A percentile compares a stretch with the other conserved stretches of the same genome.
Conservation (phyloP, 2,888 invertebrate species). For the Diplazon laetatorius region DNA sequence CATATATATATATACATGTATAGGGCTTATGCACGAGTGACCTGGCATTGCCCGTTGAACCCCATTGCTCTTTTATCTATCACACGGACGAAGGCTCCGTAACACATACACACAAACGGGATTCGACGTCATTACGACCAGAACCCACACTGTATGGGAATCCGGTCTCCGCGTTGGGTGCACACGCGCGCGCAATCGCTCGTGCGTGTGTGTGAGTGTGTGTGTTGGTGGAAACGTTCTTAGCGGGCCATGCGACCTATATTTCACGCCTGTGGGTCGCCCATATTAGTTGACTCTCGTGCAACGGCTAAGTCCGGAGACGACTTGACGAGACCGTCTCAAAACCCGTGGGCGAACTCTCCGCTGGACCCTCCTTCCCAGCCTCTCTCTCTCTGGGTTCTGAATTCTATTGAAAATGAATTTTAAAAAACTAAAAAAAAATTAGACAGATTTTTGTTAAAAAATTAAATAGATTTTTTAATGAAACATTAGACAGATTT, state of each 20-base stretch:
- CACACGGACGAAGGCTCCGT: not conserved
- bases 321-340: constrained; percentile 18
- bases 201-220: constrained; percentile 48
- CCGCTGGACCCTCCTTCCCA: not conserved
- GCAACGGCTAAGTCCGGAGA: constrained; percentile 54
- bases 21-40: too few relatives aligned
- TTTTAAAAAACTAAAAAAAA: too few relatives aligned
- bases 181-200: constrained; percentile 16
- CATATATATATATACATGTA: too few relatives aligned
- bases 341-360: constrained; percentile 30
- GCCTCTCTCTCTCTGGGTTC: too few relatives aligned
- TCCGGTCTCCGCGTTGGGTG: constrained; percentile 5
- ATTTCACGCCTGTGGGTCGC: constrained; percentile 76
- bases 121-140: not conserved
- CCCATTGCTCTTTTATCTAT: constrained; percentile 17
- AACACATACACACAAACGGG: not conserved
- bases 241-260: constrained; percentile 73
- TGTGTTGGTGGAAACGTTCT: constrained; percentile 71
- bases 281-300: constrained; percentile 71
- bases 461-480: too few relatives aligned
- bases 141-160: constrained; percentile 5
- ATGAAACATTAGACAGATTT: too few relatives aligned
- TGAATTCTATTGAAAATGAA: too few relatives aligned
- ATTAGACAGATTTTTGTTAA: too few relatives aligned
- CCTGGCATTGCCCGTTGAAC: constrained; percentile 10